Base-by-base conservation (phyloP, 2,113 vertebrate genomes). In the Haemorhous mexicanus region DNA sequence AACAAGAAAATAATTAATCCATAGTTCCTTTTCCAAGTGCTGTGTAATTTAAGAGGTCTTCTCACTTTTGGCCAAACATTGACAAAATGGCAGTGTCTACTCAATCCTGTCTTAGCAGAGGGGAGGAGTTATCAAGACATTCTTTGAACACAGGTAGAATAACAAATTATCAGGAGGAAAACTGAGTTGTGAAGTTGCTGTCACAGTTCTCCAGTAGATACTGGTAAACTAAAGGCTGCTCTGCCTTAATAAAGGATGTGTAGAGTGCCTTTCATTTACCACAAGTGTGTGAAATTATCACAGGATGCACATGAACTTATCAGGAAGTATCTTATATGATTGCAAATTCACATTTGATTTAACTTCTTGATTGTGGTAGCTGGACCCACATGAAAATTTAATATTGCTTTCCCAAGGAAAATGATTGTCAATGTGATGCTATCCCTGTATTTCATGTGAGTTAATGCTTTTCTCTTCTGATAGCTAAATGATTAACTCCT, bases 401-500 rank as follows among this genome's bases (percentile, higher is more conserved):
- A 37, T 26, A 30, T 21, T 32, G 3, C 5, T 75, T 92, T 94
- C n/a, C 47, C 1, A 2, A 67, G 27, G 39, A 87, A 84, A 86
- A 90, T 2, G 0, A 43, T 39, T 74, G 37, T 64, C 28, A 44
- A 1, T 23, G 14, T 68, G 24, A 73, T 81, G 39, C 18, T 87
- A 22, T 70, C 46, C 16, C 33, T 89, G 27, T n/a, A 46, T 64
- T 52, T 72, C 67, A 24, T 39, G 6, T 44, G 61, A 79, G 56
- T 75, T 66, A 87, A 67, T 43, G 39, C 7, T 16, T 5, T 47
- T 87, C 73, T 75, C 46, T 95, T 46, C 46, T 83, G 50, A 66
- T 85, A 80, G 70, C 30, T 90, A 70, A 53, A 90, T 56, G 39
- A 49, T 80, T 93, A 84, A 88, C 41, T 84, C 32, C 12, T 88